Evolutionary conservation across 2,113 vertebrate genomes (phyloP).

Genomic region (Alaudala cheleensis): DNA sequence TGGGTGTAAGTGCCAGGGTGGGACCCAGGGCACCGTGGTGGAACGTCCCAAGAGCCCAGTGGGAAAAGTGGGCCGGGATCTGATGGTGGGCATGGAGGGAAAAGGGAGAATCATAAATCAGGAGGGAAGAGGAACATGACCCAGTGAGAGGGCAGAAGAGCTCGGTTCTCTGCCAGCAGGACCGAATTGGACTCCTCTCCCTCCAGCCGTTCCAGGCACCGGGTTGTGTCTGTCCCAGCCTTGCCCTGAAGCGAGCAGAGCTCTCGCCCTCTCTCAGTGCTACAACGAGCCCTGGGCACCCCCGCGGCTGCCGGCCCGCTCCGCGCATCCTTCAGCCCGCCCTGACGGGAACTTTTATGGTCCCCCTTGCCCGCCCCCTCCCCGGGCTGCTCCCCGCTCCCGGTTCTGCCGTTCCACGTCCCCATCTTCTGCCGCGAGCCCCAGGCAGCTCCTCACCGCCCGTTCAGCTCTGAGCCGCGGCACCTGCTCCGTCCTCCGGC

Average conservation of each 20-base stretch:
- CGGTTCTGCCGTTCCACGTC: neutral
- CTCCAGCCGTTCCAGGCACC: neutral
- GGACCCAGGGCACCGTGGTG: fast-evolving
- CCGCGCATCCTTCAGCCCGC: neutral
- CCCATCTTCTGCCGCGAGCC: neutral
- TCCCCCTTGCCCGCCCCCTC: fast-evolving
- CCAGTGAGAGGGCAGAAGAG: neutral
- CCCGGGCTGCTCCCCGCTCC: neutral
- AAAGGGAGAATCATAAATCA: fast-evolving
- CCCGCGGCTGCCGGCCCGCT: neutral
- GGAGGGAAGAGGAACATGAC: neutral
- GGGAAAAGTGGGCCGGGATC: neutral
- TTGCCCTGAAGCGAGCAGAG: neutral
- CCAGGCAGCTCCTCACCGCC: neutral
- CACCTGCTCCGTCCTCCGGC: neutral
- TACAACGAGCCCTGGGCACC: fast-evolving
- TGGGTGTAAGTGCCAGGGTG: fast-evolving
- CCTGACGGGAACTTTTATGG: neutral
- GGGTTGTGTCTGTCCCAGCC: neutral
- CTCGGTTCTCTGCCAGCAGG: neutral
- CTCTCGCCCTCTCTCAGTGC: fast-evolving
- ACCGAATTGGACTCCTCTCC: fast-evolving
- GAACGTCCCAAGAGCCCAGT: neutral
- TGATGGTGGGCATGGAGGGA: neutral
- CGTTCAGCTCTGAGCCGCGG: neutral